A percentile compares a stretch with the other conserved stretches of the same genome.
phyloP scores from a whole-genome alignment of 2,797 vertebrate genomes.

The Emydoidea blandingii region DNA sequence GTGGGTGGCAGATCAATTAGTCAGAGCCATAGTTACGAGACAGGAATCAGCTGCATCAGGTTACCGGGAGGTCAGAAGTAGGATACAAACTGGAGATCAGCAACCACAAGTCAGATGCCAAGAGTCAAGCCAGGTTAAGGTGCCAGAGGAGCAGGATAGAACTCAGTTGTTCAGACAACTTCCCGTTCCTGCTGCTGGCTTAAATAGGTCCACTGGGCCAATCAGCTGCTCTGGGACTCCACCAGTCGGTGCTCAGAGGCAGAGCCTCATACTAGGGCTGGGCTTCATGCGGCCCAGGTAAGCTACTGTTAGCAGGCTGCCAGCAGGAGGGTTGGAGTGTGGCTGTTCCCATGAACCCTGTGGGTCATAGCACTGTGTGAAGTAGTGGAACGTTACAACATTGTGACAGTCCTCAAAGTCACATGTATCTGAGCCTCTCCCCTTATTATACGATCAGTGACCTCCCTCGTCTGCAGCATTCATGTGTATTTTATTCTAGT shows the following conservation, averaged over 20 bases:
- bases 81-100: not conserved
- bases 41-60: not conserved
- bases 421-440: not conserved
- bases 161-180: too few relatives aligned
- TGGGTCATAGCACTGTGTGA: not conserved
- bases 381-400: not conserved
- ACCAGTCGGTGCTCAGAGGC: not conserved
- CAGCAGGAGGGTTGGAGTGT: not conserved
- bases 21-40: not conserved
- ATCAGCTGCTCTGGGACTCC: not conserved
- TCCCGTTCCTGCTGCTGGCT: too few relatives aligned
- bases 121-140: not conserved
- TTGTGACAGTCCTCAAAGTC: slow-evolving; percentile 4
- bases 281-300: not conserved
- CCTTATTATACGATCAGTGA: slow-evolving; percentile 15
- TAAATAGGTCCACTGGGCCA: not conserved
- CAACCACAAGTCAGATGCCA: not conserved
- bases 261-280: not conserved
- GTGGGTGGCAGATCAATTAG: not conserved
- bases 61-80: not conserved
- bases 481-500: not conserved
- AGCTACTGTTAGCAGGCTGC: not conserved
- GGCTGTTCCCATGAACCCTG: not conserved
- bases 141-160: not conserved
- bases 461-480: slow-evolving; percentile 6